phyloP scores from a whole-genome alignment of 1,140 invertebrate species.

The Heliconius hewitsoni region DNA sequence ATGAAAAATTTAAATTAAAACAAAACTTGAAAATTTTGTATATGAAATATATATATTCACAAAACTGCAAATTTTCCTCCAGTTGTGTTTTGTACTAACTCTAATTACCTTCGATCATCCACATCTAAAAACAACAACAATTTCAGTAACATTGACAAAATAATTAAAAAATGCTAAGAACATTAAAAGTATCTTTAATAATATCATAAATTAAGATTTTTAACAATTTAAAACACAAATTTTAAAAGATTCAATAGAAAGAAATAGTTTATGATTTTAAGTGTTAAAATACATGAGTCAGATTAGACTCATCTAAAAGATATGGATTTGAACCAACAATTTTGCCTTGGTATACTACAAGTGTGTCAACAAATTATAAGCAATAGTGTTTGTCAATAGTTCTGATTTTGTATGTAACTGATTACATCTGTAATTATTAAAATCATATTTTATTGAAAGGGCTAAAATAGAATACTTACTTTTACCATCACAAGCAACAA shows the following conservation, averaged over 20 bases:
- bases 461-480: slow-evolving; percentile 81
- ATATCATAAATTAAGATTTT: neutral
- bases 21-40: slow-evolving; percentile 21
- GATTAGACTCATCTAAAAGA: no score
- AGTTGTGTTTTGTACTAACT: slow-evolving; percentile 17
- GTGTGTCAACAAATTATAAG: no score
- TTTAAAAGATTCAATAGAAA: no score
- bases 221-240: neutral
- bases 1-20: slow-evolving; percentile 7
- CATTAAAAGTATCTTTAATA: neutral
- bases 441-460: neutral
- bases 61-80: slow-evolving; percentile 15
- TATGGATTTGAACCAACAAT: no score
- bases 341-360: no score
- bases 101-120: slow-evolving; percentile 65
- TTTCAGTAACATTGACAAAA: neutral
- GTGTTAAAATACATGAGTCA: no score
- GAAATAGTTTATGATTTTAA: no score
- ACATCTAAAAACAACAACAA: slow-evolving; percentile 59
- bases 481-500: slow-evolving; percentile 99
- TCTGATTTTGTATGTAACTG: no score
- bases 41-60: slow-evolving; percentile 24
- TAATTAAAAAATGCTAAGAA: neutral
- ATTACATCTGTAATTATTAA: no score
- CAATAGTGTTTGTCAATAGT: no score